Evolutionary conservation across 1,140 invertebrate species (phyloP).

Genomic region (Oppia nitens): DNA sequence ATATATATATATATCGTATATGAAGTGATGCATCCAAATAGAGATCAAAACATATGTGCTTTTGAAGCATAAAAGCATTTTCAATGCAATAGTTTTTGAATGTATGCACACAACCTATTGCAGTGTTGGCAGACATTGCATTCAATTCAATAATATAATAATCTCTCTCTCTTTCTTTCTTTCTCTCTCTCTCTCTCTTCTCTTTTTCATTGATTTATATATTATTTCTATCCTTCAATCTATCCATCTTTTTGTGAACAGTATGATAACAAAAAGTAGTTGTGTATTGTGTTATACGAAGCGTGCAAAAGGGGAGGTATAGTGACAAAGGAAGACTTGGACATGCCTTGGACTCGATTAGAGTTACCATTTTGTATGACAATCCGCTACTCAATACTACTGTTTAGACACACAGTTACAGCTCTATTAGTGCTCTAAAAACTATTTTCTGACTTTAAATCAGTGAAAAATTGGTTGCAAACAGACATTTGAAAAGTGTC

Average conservation of each 20-base stretch:
- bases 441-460: not conserved
- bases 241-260: no score
- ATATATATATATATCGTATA: no score
- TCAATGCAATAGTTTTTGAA: not conserved
- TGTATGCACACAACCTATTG: no score
- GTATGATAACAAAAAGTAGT: not conserved
- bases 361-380: not conserved
- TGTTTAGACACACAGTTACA: no score
- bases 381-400: no score
- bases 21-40: no score
- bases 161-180: no score
- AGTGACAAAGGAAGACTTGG: not conserved
- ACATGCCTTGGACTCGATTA: not conserved
- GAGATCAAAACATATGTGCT: no score
- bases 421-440: not conserved
- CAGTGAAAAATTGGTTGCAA: not conserved
- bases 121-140: not conserved
- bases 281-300: not conserved
- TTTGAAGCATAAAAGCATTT: not conserved
- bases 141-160: not conserved
- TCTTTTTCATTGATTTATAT: not conserved
- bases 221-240: no score
- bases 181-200: not conserved
- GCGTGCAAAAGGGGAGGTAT: not conserved
- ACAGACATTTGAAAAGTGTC: not conserved